A percentile compares a stretch with the other conserved stretches of the same genome.
Evolutionary conservation across 2,797 vertebrate species (phyloP).

Genomic region (Falco peregrinus): DNA sequence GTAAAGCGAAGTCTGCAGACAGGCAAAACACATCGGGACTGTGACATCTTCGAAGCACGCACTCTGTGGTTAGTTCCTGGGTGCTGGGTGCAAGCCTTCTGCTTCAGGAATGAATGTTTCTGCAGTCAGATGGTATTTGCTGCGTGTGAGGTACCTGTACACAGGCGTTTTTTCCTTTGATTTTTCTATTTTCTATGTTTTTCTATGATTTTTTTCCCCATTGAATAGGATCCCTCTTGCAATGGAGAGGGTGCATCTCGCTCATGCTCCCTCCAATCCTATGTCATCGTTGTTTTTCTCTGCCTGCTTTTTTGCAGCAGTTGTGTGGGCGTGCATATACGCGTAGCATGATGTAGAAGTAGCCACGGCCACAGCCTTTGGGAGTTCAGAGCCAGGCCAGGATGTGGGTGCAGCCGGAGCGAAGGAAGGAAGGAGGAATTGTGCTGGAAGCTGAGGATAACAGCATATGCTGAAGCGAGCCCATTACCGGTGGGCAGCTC

Average conservation of each 20-base stretch:
- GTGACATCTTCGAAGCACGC: not conserved
- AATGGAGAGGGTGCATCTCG: not conserved
- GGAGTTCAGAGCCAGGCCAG: not conserved
- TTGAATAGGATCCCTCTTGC: accelerated
- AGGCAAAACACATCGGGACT: accelerated
- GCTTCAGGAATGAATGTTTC: accelerated
- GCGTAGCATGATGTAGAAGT: accelerated
- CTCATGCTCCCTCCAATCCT: accelerated
- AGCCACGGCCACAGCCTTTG: not conserved
- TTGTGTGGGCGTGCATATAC: not conserved
- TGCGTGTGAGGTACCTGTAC: accelerated
- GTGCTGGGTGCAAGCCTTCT: not conserved
- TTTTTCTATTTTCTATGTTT: not conserved
- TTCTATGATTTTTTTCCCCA: not conserved
- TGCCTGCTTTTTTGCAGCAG: not conserved
- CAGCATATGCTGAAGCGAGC: not conserved
- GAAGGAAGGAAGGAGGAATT: not conserved
- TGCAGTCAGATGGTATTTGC: not conserved
- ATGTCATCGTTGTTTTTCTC: not conserved
- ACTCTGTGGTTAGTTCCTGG: accelerated
- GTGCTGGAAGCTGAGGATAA: not conserved
- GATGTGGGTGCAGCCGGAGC: not conserved
- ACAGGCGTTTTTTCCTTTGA: accelerated
- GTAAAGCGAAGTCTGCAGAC: accelerated
- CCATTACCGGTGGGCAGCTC: accelerated